Conservation (phyloP, 2,113 vertebrate species). For the Seriola aureovittata region DNA sequence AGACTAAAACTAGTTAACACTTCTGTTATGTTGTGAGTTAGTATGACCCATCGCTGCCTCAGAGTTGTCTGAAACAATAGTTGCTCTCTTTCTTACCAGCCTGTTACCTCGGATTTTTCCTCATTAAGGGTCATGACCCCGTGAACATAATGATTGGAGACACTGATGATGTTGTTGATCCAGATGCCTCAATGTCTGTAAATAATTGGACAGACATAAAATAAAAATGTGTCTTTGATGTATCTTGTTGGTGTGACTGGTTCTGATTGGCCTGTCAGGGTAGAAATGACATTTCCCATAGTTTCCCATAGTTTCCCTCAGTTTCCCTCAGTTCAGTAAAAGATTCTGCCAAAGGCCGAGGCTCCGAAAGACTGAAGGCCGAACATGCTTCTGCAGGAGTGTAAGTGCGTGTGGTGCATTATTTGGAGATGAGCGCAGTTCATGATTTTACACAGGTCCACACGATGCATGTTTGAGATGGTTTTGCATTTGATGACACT, state of each 20-base stretch:
- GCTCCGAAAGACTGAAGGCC: neutral
- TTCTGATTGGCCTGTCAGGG: slow-evolving; percentile 2
- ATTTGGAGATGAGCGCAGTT: too few species aligned
- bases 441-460: neutral
- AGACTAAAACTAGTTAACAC: slow-evolving; percentile 22
- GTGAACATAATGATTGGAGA: neutral
- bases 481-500: too few species aligned
- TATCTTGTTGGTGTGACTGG: neutral
- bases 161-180: neutral
- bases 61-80: neutral
- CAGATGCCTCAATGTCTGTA: neutral
- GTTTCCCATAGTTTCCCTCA: neutral
- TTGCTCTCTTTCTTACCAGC: neutral
- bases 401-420: neutral
- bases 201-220: neutral
- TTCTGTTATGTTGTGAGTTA: slow-evolving; percentile 22
- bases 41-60: slow-evolving; percentile 1
- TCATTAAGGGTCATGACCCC: neutral
- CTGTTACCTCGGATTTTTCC: neutral
- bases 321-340: too few species aligned
- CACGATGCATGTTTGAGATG: neutral
- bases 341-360: neutral
- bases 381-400: neutral
- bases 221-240: slow-evolving; percentile 13
- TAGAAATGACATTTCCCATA: neutral